These are phyloP conservation scores for Ceratosolen solmsi DNA, from an alignment of 1,140 invertebrate species.

Conservation along the genomic window DNA sequence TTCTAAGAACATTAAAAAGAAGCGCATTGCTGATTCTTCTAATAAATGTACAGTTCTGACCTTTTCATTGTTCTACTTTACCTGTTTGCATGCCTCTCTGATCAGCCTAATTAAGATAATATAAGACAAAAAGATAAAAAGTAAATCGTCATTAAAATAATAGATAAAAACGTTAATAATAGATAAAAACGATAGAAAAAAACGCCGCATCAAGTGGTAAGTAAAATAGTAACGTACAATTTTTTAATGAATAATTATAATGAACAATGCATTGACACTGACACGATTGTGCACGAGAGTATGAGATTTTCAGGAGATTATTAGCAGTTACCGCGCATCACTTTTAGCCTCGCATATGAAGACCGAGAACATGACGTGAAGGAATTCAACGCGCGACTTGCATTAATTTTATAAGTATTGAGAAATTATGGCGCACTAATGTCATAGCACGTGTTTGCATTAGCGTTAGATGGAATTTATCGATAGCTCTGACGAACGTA, in stretches of 20 bases:
- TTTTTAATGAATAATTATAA: not conserved
- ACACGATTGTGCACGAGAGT: not conserved
- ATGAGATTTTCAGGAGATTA: not conserved
- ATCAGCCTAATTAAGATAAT: not conserved
- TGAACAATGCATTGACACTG: constrained; percentile 10
- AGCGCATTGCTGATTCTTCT: too few relatives aligned
- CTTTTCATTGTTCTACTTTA: not conserved
- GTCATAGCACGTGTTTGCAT: not conserved
- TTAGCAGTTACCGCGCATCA: not conserved
- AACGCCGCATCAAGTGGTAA: not conserved
- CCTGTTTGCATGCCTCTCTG: not conserved
- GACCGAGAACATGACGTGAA: not conserved
- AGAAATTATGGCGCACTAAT: not conserved
- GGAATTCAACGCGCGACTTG: not conserved
- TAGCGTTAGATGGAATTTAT: not conserved
- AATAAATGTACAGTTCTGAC: too few relatives aligned
- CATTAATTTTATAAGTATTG: not conserved
- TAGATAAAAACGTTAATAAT: too few relatives aligned
- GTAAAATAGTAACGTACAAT: not conserved
- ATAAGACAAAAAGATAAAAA: too few relatives aligned
- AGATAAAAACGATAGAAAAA: not conserved
- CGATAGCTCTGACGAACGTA: not conserved
- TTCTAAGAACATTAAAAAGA: too few relatives aligned
- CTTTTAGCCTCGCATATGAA: not conserved
- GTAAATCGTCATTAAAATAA: too few relatives aligned